phyloP scores from a whole-genome alignment of 2,888 invertebrate genomes.

The Drosophila planitibia region DNA sequence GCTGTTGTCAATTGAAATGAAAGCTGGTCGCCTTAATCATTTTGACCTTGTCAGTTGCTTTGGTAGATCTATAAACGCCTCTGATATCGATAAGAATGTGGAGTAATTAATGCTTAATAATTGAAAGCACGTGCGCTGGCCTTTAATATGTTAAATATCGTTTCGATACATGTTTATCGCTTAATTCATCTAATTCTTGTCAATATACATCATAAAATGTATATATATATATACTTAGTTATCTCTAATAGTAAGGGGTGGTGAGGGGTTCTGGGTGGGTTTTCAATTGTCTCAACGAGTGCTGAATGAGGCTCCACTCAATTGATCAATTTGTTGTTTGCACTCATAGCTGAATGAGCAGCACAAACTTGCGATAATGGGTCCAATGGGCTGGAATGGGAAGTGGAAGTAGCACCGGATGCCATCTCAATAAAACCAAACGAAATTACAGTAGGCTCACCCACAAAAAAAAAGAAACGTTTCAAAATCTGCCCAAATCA shows the following conservation, averaged over 20 bases:
- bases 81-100: conserved; percentile 29
- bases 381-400: conserved; percentile 55
- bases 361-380: conserved; percentile 32
- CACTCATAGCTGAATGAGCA: conserved; percentile 53
- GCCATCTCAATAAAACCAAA: conserved; percentile 41
- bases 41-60: conserved; percentile 46
- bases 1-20: conserved; percentile 8
- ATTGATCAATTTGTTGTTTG: conserved; percentile 57
- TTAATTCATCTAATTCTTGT: neutral
- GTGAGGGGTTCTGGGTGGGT: neutral
- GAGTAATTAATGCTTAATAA: conserved; percentile 23
- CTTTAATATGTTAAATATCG: neutral
- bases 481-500: conserved; percentile 4
- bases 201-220: neutral
- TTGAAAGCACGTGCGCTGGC: conserved; percentile 30
- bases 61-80: conserved; percentile 30
- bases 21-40: conserved; percentile 20
- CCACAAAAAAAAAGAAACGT: conserved; percentile 1
- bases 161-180: neutral
- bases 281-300: conserved; percentile 12
- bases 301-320: conserved; percentile 27
- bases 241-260: conserved; percentile 5
- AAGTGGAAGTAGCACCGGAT: conserved; percentile 55
- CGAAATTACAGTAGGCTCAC: neutral
- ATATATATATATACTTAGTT: conserved; percentile 11